phyloP scores from a whole-genome alignment of 2,888 invertebrate species.

The Orthosia gracilis region DNA sequence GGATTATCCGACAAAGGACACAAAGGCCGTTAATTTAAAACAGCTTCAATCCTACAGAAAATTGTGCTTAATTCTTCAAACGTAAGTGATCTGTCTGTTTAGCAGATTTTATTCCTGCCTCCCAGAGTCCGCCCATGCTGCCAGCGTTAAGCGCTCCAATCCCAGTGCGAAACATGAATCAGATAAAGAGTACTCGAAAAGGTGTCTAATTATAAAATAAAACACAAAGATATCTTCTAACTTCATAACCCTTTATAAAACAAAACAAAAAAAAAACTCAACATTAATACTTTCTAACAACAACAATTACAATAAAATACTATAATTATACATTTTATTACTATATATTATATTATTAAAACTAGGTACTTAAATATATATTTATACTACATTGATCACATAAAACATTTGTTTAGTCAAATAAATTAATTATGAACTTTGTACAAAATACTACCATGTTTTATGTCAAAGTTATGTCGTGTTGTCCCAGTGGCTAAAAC shows the following conservation, averaged over 20 bases:
- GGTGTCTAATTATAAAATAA: background rate
- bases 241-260: conserved; percentile 10
- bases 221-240: background rate
- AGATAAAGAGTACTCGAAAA: background rate
- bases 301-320: background rate
- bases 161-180: background rate
- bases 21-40: no score
- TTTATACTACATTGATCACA: conserved; percentile 23
- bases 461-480: no score
- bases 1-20: no score
- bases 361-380: background rate
- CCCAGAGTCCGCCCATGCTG: no score
- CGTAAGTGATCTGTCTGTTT: no score
- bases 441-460: background rate
- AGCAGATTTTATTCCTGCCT: no score
- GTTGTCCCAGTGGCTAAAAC: no score
- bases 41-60: no score
- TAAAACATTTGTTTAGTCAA: background rate
- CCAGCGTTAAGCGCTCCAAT: no score
- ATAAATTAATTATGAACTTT: background rate
- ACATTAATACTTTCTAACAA: conserved; percentile 15
- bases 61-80: no score
- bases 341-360: background rate
- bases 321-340: no score
- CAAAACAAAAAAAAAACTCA: conserved; percentile 20